phyloP scores from a whole-genome alignment of 1,140 invertebrate genomes.

The Papilio polytes region DNA sequence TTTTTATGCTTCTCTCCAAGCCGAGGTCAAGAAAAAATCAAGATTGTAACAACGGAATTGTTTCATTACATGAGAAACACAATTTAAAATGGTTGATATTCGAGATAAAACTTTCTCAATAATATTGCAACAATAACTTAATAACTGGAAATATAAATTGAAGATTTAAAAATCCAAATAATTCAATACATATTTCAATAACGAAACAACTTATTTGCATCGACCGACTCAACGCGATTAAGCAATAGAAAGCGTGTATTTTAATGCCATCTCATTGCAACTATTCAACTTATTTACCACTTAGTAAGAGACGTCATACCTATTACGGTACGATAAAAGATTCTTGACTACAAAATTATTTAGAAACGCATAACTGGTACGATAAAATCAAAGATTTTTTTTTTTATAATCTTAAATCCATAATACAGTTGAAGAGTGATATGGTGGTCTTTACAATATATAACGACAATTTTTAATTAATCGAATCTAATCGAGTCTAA shows the following conservation, averaged over 20 bases:
- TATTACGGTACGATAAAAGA: neutral
- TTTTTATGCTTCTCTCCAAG: neutral
- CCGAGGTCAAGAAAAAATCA: neutral
- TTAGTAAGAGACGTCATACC: neutral
- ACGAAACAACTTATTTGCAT: neutral
- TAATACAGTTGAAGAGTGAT: no score
- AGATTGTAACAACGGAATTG: neutral
- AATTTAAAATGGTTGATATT: no score
- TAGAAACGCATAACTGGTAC: neutral
- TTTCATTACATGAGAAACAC: neutral
- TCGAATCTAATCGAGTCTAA: no score
- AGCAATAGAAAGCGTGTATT: neutral
- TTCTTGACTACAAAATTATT: slow-evolving; percentile 1
- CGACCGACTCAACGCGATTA: neutral
- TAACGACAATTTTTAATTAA: no score
- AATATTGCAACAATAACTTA: no score
- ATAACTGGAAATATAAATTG: no score
- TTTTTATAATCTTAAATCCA: no score
- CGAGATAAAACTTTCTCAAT: no score
- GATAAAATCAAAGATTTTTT: no score
- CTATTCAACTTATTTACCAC: neutral
- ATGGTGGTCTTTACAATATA: no score
- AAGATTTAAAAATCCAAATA: no score
- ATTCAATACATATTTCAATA: neutral
- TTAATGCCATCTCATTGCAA: neutral